phyloP scores from a whole-genome alignment of 2,797 vertebrate species.

The Silurus lanzhouensis region DNA sequence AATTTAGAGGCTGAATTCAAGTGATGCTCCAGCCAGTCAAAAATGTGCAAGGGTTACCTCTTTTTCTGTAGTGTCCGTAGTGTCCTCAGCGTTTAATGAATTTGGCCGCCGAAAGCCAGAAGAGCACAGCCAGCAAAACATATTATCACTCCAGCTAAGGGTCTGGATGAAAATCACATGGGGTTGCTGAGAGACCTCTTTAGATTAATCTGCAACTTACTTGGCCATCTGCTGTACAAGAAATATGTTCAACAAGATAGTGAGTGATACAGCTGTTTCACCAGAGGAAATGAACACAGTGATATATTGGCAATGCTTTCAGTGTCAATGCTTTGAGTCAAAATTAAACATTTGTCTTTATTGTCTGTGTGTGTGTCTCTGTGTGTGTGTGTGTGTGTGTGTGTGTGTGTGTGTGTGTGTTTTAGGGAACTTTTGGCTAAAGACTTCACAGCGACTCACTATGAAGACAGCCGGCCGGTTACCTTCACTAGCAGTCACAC shows the following conservation, averaged over 20 bases:
- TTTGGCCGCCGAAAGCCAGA: background rate
- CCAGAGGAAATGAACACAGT: background rate
- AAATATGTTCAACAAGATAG: slow-evolving; percentile 28
- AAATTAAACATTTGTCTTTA: slow-evolving; percentile 28
- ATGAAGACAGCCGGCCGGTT: slow-evolving; percentile 69
- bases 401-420: slow-evolving; percentile 40
- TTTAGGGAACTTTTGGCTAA: slow-evolving; percentile 72
- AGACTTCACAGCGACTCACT: slow-evolving; percentile 77
- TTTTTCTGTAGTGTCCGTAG: slow-evolving; percentile 8
- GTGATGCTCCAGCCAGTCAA: slow-evolving; percentile 1
- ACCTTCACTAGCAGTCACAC: slow-evolving; percentile 69
- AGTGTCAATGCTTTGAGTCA: background rate
- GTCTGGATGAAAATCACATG: slow-evolving; percentile 33
- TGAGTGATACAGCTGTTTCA: slow-evolving; percentile 27
- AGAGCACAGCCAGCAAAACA: slow-evolving; percentile 24
- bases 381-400: slow-evolving; percentile 36
- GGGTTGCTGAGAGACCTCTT: slow-evolving; percentile 27
- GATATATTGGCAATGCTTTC: slow-evolving; percentile 3
- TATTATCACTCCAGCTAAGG: slow-evolving; percentile 25
- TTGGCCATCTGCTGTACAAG: slow-evolving; percentile 26
- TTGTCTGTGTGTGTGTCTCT: slow-evolving; percentile 39
- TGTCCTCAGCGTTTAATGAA: slow-evolving; percentile 25
- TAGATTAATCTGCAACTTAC: slow-evolving; percentile 25
- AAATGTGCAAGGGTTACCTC: slow-evolving; percentile 23
- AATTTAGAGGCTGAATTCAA: slow-evolving; percentile 2